These are phyloP conservation scores for Octomys mimax DNA, from an alignment of 2,797 vertebrate species.

Conservation along the genomic window DNA sequence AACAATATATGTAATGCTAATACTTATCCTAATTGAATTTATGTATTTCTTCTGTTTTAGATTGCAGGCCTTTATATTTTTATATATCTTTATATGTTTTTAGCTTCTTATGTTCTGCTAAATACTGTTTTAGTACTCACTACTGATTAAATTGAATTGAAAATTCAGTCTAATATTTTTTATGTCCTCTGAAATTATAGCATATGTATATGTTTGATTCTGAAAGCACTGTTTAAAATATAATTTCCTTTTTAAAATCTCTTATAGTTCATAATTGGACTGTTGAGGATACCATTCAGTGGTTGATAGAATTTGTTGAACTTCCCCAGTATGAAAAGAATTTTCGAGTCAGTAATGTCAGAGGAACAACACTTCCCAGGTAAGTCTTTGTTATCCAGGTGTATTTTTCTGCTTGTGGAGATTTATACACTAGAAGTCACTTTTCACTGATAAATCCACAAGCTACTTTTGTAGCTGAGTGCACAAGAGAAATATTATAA, in stretches of 20 bases:
- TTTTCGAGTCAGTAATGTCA: slow-evolving; percentile 94
- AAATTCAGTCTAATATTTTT: slow-evolving; percentile 49
- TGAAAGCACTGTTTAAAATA: slow-evolving; percentile 60
- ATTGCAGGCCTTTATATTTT: slow-evolving; percentile 33
- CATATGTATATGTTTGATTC: slow-evolving; percentile 37
- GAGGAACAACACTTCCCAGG: slow-evolving; percentile 95
- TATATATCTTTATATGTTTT: neutral
- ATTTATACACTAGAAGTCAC: neutral
- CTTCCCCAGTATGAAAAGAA: slow-evolving; percentile 94
- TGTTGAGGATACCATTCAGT: slow-evolving; percentile 93
- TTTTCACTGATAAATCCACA: slow-evolving; percentile 5
- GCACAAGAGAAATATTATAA: slow-evolving; percentile 17
- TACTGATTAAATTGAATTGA: slow-evolving; percentile 42
- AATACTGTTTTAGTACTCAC: slow-evolving; percentile 17
- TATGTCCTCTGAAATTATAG: slow-evolving; percentile 59
- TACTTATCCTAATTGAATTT: slow-evolving; percentile 28
- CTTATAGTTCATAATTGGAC: slow-evolving; percentile 96
- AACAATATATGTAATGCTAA: neutral
- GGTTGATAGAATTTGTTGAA: slow-evolving; percentile 94
- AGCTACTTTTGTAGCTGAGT: neutral
- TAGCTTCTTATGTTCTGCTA: neutral
- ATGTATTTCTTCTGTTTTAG: slow-evolving; percentile 22
- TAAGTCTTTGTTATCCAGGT: slow-evolving; percentile 82
- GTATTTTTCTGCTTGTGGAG: neutral
- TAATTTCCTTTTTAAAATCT: slow-evolving; percentile 64